Percentiles rank a stretch among this genome's conserved stretches.
These are phyloP conservation scores for Odocoileus virginianus DNA, from an alignment of 2,113 vertebrate genomes.

Conservation along the genomic window DNA sequence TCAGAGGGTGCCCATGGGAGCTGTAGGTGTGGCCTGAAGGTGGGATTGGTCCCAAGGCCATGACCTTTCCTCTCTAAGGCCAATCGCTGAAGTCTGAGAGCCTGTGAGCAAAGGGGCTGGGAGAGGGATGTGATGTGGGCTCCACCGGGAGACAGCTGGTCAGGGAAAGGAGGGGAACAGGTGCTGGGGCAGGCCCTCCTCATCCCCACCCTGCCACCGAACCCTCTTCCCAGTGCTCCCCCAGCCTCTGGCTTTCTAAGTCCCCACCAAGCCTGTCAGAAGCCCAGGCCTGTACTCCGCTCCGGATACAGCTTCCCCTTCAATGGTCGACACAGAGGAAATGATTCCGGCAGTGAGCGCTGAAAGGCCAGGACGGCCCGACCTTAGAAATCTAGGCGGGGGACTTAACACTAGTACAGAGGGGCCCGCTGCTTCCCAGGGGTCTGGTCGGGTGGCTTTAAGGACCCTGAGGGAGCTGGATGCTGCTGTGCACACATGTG, in stretches of 20 bases:
- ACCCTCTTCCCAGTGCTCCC: background rate
- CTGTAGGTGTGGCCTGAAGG: background rate
- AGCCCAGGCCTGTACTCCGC: background rate
- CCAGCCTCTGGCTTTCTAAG: background rate
- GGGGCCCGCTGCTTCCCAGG: background rate
- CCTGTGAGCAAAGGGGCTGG: too few species aligned
- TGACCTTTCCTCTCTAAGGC: background rate
- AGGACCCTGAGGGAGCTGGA: background rate
- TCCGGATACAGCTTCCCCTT: background rate
- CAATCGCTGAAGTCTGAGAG: background rate
- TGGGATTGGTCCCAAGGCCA: background rate
- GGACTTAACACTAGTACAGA: background rate
- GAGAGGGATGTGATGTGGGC: background rate
- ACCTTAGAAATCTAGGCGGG: background rate
- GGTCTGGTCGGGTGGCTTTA: background rate
- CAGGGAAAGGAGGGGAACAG: background rate
- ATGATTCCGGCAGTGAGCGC: too few species aligned
- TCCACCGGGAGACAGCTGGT: background rate
- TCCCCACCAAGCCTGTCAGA: too few species aligned
- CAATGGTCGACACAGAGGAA: background rate
- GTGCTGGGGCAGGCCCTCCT: background rate
- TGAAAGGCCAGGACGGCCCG: background rate
- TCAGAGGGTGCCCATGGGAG: background rate
- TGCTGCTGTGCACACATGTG: background rate
- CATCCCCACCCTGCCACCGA: too few species aligned